Conservation (phyloP, 1,140 invertebrate species). For the Agrypnia vestita region DNA sequence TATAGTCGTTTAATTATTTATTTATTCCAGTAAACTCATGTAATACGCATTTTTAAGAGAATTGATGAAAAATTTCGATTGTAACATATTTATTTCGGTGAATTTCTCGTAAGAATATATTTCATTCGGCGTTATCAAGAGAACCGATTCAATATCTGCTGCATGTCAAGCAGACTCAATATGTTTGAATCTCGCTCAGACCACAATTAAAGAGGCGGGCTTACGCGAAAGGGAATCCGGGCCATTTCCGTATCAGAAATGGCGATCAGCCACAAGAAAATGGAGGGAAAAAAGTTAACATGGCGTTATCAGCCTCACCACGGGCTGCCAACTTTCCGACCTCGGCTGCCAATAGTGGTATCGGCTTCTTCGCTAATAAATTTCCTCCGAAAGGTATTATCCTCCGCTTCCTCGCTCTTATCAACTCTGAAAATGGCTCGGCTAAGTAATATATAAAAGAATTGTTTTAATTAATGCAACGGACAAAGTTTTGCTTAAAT, state of each 20-base stretch:
- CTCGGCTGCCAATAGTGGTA: constrained; percentile 44
- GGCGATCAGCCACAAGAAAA: constrained; percentile 43
- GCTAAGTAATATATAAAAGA: no score
- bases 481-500: no score
- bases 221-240: not conserved
- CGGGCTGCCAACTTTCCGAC: constrained; percentile 34
- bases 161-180: no score
- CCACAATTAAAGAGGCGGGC: constrained; percentile 34
- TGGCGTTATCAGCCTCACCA: constrained; percentile 41
- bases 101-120: no score
- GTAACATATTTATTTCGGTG: no score
- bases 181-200: not conserved
- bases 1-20: no score
- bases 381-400: constrained; percentile 53
- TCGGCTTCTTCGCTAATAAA: constrained; percentile 50
- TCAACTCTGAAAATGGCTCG: constrained; percentile 15
- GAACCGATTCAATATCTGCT: no score
- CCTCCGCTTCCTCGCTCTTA: constrained; percentile 28
- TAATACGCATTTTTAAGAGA: no score
- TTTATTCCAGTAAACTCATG: no score
- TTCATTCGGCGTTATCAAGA: no score
- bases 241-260: constrained; percentile 45
- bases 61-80: no score
- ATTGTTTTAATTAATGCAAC: no score
- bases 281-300: constrained; percentile 49